Percentiles rank a stretch among this genome's conserved stretches.
phyloP scores from a whole-genome alignment of 2,797 vertebrate genomes.

The Sparidentex hasta region DNA sequence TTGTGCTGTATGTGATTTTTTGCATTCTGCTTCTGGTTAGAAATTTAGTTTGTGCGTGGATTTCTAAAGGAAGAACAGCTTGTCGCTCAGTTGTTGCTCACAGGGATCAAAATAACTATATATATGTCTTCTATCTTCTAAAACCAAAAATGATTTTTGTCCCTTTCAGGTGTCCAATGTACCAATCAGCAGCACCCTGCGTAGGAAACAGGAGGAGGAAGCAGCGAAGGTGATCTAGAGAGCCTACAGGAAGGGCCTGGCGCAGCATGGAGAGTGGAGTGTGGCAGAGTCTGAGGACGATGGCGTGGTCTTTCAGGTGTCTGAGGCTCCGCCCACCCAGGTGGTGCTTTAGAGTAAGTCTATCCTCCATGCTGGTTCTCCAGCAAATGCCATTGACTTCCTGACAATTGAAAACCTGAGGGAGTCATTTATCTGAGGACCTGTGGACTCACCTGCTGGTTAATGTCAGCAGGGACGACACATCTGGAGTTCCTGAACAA shows the following conservation, averaged over 20 bases:
- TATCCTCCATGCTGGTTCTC: slow-evolving; percentile 48
- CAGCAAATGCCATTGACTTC: slow-evolving; percentile 15
- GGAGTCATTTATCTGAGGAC: slow-evolving; percentile 57
- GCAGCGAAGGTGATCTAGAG: slow-evolving; percentile 90
- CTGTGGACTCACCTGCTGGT: background rate
- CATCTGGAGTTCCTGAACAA: no score
- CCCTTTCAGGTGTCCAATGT: slow-evolving; percentile 80
- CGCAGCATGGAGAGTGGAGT: slow-evolving; percentile 70
- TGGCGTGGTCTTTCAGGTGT: background rate
- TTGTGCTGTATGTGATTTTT: no score
- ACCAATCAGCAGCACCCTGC: slow-evolving; percentile 92
- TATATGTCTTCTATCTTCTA: no score
- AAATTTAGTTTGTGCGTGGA: no score
- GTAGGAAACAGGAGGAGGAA: slow-evolving; percentile 90
- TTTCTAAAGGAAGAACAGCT: no score
- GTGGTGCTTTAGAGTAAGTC: slow-evolving; percentile 62
- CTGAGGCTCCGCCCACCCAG: background rate
- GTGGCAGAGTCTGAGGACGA: background rate
- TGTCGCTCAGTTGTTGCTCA: no score
- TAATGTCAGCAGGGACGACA: background rate
- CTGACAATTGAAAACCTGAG: slow-evolving; percentile 35
- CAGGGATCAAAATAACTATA: no score
- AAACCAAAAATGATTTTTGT: background rate
- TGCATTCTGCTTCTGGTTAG: no score
- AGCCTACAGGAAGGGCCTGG: slow-evolving; percentile 88